A percentile compares a stretch with the other conserved stretches of the same genome.
phyloP scores from a whole-genome alignment of 2,888 invertebrate species.

The Polietes domitor region DNA sequence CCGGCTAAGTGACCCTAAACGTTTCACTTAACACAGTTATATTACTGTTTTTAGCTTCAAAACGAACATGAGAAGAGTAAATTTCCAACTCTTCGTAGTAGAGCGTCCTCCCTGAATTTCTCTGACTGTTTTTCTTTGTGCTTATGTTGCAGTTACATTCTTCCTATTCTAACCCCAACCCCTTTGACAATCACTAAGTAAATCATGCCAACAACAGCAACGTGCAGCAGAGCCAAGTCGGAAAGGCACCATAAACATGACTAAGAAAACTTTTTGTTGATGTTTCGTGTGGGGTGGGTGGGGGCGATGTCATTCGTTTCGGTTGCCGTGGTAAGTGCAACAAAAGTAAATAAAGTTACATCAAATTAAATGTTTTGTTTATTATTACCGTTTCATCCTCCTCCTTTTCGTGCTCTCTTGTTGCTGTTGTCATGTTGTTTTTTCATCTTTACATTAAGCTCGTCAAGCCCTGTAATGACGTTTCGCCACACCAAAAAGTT shows the following conservation, averaged over 20 bases:
- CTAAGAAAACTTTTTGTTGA: neutral
- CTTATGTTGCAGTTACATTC: neutral
- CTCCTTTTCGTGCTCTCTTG: slow-evolving; percentile 18
- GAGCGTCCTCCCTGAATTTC: no score
- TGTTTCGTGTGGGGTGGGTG: no score
- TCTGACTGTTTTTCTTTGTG: neutral
- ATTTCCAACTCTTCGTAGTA: no score
- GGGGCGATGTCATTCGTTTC: neutral
- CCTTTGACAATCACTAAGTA: neutral
- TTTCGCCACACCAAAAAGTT: slow-evolving; percentile 29
- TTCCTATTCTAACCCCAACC: neutral
- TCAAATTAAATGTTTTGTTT: slow-evolving; percentile 53
- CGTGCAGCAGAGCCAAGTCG: neutral
- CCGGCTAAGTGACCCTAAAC: no score
- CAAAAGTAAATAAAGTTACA: slow-evolving; percentile 51
- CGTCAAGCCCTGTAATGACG: slow-evolving; percentile 48
- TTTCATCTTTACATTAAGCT: slow-evolving; percentile 43
- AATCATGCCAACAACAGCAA: neutral
- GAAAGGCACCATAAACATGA: no score
- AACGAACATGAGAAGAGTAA: no score
- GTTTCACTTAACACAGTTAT: no score
- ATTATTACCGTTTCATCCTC: slow-evolving; percentile 36
- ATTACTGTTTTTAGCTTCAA: no score
- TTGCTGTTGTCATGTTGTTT: neutral
- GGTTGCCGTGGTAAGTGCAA: slow-evolving; percentile 27